phyloP scores from a whole-genome alignment of 2,113 vertebrate genomes.

The Rhinopomastus cyanomelas region DNA sequence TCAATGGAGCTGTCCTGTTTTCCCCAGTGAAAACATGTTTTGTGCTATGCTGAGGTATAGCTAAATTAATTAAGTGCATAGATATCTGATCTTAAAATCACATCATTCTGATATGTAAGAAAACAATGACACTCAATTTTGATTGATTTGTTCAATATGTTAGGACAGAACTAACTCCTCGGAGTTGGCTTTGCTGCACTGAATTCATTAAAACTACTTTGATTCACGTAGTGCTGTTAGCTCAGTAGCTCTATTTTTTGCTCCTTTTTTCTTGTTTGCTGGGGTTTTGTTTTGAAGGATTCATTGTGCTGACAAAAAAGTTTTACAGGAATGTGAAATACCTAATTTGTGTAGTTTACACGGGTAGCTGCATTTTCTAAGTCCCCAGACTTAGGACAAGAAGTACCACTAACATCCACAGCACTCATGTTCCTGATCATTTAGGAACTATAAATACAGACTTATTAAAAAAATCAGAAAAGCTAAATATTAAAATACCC shows the following conservation, averaged over 20 bases:
- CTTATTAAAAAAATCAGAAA: background rate
- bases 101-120: background rate
- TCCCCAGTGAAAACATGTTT: background rate
- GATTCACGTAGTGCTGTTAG: background rate
- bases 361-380: rapidly evolving
- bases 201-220: background rate
- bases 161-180: background rate
- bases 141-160: background rate
- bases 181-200: background rate
- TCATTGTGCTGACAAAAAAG: background rate
- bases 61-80: background rate
- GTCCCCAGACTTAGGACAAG: no score
- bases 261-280: background rate
- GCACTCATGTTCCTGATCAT: background rate
- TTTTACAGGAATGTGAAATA: background rate
- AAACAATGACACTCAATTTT: background rate
- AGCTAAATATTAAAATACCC: rapidly evolving
- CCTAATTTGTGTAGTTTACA: background rate
- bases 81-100: background rate
- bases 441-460: background rate
- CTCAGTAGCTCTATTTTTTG: background rate
- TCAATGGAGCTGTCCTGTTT: background rate
- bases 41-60: background rate
- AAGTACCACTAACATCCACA: background rate
- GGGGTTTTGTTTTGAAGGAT: background rate